Conservation (phyloP, 2,888 invertebrate genomes). For the Pasiphila rectangulata region DNA sequence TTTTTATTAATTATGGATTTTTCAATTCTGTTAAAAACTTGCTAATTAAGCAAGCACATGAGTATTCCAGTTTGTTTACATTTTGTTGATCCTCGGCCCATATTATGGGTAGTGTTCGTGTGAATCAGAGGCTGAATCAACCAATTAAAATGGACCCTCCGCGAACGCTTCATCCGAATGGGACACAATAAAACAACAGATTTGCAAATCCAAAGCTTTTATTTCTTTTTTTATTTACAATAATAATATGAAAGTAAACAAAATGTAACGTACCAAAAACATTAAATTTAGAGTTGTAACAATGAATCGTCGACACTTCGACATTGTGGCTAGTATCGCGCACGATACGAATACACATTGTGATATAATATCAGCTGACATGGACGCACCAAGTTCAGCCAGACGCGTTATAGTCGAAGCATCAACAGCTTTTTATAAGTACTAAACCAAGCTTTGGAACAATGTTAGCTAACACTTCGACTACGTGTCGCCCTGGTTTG, state of each 20-base stretch:
- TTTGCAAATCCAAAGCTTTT: constrained; percentile 78
- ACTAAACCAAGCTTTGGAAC: neutral
- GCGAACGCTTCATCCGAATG: no score
- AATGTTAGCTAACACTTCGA: neutral
- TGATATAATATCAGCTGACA: constrained; percentile 17
- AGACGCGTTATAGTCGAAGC: neutral
- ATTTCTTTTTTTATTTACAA: constrained; percentile 75
- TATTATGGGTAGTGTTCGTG: no score
- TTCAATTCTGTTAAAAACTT: no score
- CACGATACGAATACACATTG: constrained; percentile 12
- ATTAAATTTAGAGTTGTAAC: constrained; percentile 65
- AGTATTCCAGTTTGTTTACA: no score
- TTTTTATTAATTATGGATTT: no score
- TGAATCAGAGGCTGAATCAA: no score
- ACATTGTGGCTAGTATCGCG: constrained; percentile 11
- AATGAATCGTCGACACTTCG: constrained; percentile 32
- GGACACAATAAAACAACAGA: constrained; percentile 37
- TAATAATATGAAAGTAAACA: constrained; percentile 80
- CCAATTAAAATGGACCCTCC: no score
- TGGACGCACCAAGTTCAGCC: neutral
- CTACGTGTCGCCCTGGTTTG: constrained; percentile 15
- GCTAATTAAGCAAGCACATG: no score
- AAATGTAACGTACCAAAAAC: constrained; percentile 76
- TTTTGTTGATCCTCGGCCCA: no score
- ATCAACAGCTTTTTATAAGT: no score